Conservation (phyloP, 2,888 invertebrate genomes). For the Dasysyrphus albostriatus region DNA sequence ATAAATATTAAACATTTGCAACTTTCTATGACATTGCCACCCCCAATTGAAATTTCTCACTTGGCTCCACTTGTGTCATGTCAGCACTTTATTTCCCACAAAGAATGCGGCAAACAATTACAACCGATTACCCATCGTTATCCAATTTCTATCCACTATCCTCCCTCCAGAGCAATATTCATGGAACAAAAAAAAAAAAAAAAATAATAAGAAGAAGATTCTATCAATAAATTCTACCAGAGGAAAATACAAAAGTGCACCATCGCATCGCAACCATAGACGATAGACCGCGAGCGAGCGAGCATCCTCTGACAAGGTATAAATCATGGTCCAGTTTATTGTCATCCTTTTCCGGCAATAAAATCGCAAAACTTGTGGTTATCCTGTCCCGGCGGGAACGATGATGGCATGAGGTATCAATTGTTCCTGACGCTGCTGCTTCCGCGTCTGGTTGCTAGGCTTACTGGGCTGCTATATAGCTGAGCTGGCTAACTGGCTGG, state of each 20-base stretch:
- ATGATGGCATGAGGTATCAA: conserved; percentile 73
- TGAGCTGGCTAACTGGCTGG: background rate
- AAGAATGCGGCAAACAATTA: conserved; percentile 43
- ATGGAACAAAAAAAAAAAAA: background rate
- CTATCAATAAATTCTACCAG: conserved; percentile 25
- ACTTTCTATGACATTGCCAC: conserved; percentile 17
- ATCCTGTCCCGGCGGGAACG: conserved; percentile 54
- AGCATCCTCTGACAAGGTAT: conserved; percentile 51
- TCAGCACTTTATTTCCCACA: conserved; percentile 25
- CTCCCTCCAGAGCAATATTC: background rate
- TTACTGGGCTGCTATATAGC: background rate
- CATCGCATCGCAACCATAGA: background rate
- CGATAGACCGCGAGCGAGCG: conserved; percentile 12
- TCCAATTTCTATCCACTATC: conserved; percentile 18
- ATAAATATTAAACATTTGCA: too few relatives aligned
- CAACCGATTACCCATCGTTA: conserved; percentile 37
- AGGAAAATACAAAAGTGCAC: conserved; percentile 23
- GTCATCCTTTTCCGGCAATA: conserved; percentile 75
- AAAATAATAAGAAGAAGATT: background rate
- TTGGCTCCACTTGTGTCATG: conserved; percentile 22
- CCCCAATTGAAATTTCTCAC: conserved; percentile 22
- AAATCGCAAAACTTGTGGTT: conserved; percentile 72
- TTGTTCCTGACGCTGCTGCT: conserved; percentile 64
- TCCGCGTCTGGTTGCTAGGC: conserved; percentile 40
- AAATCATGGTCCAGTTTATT: conserved; percentile 72